Base-by-base conservation (phyloP, 2,113 vertebrate genomes). In the Embiotoca jacksoni region DNA sequence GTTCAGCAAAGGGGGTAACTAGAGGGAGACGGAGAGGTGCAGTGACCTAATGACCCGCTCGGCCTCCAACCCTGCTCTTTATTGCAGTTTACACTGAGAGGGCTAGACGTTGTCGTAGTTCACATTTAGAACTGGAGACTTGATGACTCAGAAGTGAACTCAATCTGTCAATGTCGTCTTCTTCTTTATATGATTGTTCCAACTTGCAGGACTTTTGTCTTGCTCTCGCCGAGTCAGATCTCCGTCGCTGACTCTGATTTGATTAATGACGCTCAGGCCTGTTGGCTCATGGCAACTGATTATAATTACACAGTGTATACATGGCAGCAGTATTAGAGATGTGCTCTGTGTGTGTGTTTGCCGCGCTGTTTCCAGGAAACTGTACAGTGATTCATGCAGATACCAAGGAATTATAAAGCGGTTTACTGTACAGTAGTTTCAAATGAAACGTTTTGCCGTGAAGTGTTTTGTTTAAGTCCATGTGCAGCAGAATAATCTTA, bases 321-420 rank as follows among this genome's bases (percentile, higher is more conserved):
- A 75, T 76, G 75, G 74, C 64, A 75, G 73, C 68, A 57, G 85
- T 81, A 85, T 89, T 77, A 60, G 47, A 81, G 41, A 64, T 77
- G 67, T 53, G 53, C 58, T 73, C 2, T 13, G 69, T 57, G 75
- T 74, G 59, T 67, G 23, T 23, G 23, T 23, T 23, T 23, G 23
- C 23, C 23, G 35, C 59, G 9, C 50, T 50, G 69, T 83, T 49
- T 75, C 80, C 59, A 33, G 75, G 72, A 87, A 80, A 75, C 64
- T 72, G 14, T 61, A 62, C 70, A 23, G 61, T n/a, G 7, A 41
- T 23, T 56, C 53, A 11, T 67, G 4, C 14, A 75, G 8, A 71
- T 71, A 76, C 60, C 65, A 65, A 1, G 2, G 56, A 49, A 61
- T 67, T 47, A 73, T 58, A 9, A 2, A 33, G 15, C 7, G 23